phyloP scores from a whole-genome alignment of 2,113 vertebrate species.

The Podarcis muralis region DNA sequence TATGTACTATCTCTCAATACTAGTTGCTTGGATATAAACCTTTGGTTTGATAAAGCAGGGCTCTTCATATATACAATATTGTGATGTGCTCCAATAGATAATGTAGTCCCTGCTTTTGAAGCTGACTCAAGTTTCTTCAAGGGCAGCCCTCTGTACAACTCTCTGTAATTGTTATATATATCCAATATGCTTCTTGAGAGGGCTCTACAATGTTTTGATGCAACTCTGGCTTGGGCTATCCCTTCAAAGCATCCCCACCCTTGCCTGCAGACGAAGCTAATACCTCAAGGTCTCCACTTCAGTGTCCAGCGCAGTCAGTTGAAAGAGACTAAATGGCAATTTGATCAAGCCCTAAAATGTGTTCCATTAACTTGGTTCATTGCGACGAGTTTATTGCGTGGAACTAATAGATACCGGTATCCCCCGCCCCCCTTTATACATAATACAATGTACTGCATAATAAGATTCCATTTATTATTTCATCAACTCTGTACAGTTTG shows the following conservation, averaged over 20 bases:
- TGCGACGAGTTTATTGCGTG: fast-evolving
- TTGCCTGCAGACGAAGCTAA: too few species aligned
- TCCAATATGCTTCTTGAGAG: too few species aligned
- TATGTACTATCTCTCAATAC: too few species aligned
- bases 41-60: too few species aligned
- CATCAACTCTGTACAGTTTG: not conserved
- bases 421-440: not conserved
- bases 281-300: not conserved
- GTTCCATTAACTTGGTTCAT: fast-evolving
- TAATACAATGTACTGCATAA: not conserved
- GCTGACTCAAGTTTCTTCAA: too few species aligned
- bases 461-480: not conserved
- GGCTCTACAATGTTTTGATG: too few species aligned
- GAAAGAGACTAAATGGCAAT: not conserved
- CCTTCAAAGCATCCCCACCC: not conserved
- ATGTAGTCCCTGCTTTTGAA: too few species aligned
- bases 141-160: too few species aligned
- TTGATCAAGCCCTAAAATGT: not conserved
- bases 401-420: not conserved
- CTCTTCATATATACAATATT: too few species aligned
- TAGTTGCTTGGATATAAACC: too few species aligned
- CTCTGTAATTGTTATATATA: too few species aligned
- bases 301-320: not conserved
- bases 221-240: not conserved
- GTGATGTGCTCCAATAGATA: too few species aligned